These are phyloP conservation scores for Eristalis tenax DNA, from an alignment of 2,888 invertebrate genomes.

Conservation along the genomic window DNA sequence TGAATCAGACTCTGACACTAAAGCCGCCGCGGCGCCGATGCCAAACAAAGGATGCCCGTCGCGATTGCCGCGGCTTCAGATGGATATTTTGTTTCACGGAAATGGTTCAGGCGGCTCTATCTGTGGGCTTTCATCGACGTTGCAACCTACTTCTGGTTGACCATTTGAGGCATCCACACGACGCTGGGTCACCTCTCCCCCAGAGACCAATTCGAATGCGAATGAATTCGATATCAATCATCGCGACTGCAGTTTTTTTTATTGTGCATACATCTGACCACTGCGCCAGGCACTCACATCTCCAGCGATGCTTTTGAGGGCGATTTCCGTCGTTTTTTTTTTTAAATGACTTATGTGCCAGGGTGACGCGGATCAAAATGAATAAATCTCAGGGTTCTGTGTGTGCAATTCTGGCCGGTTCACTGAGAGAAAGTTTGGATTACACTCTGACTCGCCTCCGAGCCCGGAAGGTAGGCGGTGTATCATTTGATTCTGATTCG, in stretches of 20 bases:
- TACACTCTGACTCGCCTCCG: neutral
- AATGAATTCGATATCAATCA: slow-evolving; percentile 66
- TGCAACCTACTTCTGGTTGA: slow-evolving; percentile 62
- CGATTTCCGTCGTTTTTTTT: neutral
- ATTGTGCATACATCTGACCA: slow-evolving; percentile 42
- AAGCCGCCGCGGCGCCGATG: neutral
- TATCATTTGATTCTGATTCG: slow-evolving; percentile 41
- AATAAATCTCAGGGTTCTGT: slow-evolving; percentile 50
- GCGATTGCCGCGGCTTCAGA: neutral
- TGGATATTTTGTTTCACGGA: neutral
- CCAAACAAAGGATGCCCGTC: neutral
- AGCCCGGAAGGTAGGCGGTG: slow-evolving; percentile 55
- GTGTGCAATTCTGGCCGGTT: slow-evolving; percentile 31
- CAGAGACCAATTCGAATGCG: slow-evolving; percentile 42
- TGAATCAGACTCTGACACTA: neutral
- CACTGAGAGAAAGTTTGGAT: slow-evolving; percentile 53
- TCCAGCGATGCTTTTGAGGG: neutral
- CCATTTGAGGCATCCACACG: slow-evolving; percentile 8
- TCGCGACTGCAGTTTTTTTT: slow-evolving; percentile 23
- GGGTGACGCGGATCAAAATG: slow-evolving; percentile 64
- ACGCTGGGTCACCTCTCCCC: neutral
- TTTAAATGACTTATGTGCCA: slow-evolving; percentile 63
- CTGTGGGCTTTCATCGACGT: slow-evolving; percentile 29
- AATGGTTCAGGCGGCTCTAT: slow-evolving; percentile 18
- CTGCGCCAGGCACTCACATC: neutral